Evolutionary conservation across 1,140 invertebrate species (phyloP), one percentile per base, ranked within the genome.

Genomic region (Aplysia californica): DNA sequence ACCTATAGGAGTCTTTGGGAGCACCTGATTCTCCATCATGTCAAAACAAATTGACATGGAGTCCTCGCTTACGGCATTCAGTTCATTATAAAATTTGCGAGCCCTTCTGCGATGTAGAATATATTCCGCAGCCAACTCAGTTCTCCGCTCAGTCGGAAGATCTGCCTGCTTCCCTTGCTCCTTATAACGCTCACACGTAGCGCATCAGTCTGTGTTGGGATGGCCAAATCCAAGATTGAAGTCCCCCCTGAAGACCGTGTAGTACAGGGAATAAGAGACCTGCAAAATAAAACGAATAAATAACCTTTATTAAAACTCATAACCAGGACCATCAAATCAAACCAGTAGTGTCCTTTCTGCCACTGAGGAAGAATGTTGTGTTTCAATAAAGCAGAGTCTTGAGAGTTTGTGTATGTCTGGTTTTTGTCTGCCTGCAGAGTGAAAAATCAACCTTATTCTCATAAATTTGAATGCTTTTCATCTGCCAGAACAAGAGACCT

Each of bases 161-260:
- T 35, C 5, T 29, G 33, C 29, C 31, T 77, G 31, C 31, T 61
- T 77, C 10, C 70, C 5, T 35, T 33, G 3, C 6, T 72, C 10
- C 6, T 39, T 31, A n/a, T 26, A 55, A 15, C 36, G 4, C 33
- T 55, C 4, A 33, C 75, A 77, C 5, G 50, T 61, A 59, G 3
- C 20, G 26, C 66, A 77, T 2, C 5, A 36, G 31, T 77, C 75
- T 5, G 35, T 44, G 2, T 66, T 50, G 4, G 67, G 67, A 61
- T 77, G 75, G 21, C 75, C 75, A 71, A 77, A 77, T 70, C 50
- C 66, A 3, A 71, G 64, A 23, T 77, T 77, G 67, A 77, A 77
- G 66, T 70, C 29, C 23, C 35, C 38, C 5, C 4, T 23, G 55
- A 77, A 77, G 18, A 71, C 58, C 33, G 3, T 35, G 29, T 71